Conservation (phyloP, 2,797 vertebrate species). For the Urosaurus nigricauda region DNA sequence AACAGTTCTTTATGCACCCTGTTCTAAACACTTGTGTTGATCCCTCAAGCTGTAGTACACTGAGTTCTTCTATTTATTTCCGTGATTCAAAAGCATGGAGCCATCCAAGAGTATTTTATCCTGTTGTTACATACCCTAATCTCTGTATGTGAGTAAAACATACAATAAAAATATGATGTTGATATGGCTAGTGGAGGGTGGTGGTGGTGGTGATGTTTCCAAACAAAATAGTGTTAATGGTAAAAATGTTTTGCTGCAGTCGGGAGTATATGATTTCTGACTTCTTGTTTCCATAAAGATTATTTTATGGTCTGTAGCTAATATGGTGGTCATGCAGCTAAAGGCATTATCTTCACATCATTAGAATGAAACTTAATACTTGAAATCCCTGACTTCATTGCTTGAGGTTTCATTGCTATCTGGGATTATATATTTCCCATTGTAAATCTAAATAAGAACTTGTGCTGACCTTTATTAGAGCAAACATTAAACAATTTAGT, state of each 20-base stretch:
- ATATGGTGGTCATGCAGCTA: constrained; percentile 78
- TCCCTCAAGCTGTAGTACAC: background rate
- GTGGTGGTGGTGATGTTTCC: constrained; percentile 31
- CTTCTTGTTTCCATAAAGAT: constrained; percentile 73
- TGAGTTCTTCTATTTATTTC: background rate
- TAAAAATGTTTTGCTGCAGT: constrained; percentile 45
- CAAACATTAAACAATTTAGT: constrained; percentile 84
- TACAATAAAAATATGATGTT: constrained; percentile 12
- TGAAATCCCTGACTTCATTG: constrained; percentile 71
- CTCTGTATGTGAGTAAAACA: constrained; percentile 44
- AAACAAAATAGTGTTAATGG: constrained; percentile 56
- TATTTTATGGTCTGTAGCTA: constrained; percentile 80
- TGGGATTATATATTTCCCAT: constrained; percentile 78
- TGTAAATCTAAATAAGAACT: constrained; percentile 83
- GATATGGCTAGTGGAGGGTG: constrained; percentile 1
- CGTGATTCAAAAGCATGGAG: constrained; percentile 16
- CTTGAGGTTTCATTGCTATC: constrained; percentile 69
- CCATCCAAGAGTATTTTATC: constrained; percentile 14
- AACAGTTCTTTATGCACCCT: background rate
- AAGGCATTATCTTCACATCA: constrained; percentile 82
- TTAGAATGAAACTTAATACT: constrained; percentile 79
- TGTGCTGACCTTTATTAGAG: constrained; percentile 80
- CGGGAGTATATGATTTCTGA: constrained; percentile 62
- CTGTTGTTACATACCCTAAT: constrained; percentile 26
- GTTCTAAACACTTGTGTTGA: background rate